Base-by-base conservation (phyloP, 2,797 vertebrate genomes). In the Nannoperca australis region DNA sequence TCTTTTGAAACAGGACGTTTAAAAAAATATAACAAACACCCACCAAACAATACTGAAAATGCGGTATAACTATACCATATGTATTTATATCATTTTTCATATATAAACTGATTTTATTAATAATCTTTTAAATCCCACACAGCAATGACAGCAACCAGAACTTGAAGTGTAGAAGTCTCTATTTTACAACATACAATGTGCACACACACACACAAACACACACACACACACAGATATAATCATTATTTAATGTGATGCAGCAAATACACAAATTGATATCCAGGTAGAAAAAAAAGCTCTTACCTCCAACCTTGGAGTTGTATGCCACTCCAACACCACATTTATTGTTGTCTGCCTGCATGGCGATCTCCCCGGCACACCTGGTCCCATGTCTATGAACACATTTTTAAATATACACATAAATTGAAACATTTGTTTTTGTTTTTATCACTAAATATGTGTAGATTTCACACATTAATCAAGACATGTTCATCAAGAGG, bases 331-430 rank as follows among this genome's bases (percentile, higher is more conserved):
- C 98, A 14, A 99, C 98, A 1, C 98, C 98, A 61, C 98, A 99
- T 93, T 99, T 99, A 58, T 95, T 94, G 92, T 99, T 99, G 92
- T 99, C 97, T 47, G 98, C 98, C 90, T 98, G 96, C 98, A 99
- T 99, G 27, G 97, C 97, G 64, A 99, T 98, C 93, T 99, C 98
- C 73, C 98, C 98, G 22, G 98, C 98, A 91, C 98, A 99, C 60
- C 98, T 94, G 34, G 98, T 99, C 22, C 98, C 98, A 50, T 99
- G 98, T 84, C 98, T 99, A 70, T 65, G 71, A 71, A 88, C 82
- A 49, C 7, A 75, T 7, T 45, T 54, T 38, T 38, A 7, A 54
- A 8, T 54, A 47, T 3, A 22, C 51, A 49, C 5, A 70, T 72
- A 61, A 24, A 60, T 14, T 51, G 1, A 64, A 24, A 47, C 55